Evolutionary conservation across 2,113 vertebrate species (phyloP).

Genomic region (Crotalus tigris): DNA sequence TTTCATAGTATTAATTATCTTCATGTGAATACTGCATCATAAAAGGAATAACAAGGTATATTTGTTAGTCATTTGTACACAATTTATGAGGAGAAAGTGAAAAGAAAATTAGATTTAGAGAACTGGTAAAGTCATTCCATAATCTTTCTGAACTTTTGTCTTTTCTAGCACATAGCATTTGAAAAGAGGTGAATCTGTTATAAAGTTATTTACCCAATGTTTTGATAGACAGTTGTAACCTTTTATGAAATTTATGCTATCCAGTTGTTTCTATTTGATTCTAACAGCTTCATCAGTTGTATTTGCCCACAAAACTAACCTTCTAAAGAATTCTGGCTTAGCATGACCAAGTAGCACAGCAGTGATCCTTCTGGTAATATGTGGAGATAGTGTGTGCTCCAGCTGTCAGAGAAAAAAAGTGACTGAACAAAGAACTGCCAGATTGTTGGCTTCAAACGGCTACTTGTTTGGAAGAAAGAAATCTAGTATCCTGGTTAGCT

Average conservation of each 20-base stretch:
- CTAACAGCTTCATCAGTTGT: neutral
- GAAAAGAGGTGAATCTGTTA: neutral
- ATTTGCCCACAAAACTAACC: neutral
- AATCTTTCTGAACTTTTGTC: neutral
- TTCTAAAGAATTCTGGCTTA: neutral
- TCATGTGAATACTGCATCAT: neutral
- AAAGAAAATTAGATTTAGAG: neutral
- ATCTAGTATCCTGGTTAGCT: neutral
- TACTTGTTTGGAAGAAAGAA: neutral
- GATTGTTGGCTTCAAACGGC: neutral
- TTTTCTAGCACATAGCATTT: neutral
- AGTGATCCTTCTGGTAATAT: neutral
- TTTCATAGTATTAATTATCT: neutral
- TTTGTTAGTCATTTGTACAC: neutral
- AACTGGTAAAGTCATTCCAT: neutral
- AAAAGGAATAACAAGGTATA: neutral
- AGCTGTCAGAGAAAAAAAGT: neutral
- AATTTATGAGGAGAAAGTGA: neutral
- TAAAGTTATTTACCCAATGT: neutral
- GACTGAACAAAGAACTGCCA: neutral
- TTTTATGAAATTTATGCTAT: neutral
- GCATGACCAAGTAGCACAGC: neutral
- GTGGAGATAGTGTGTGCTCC: neutral
- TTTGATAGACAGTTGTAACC: neutral
- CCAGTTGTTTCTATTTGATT: neutral